These are phyloP conservation scores for Azorinus chamasolen DNA, from an alignment of 2,888 invertebrate genomes.

Conservation along the genomic window DNA sequence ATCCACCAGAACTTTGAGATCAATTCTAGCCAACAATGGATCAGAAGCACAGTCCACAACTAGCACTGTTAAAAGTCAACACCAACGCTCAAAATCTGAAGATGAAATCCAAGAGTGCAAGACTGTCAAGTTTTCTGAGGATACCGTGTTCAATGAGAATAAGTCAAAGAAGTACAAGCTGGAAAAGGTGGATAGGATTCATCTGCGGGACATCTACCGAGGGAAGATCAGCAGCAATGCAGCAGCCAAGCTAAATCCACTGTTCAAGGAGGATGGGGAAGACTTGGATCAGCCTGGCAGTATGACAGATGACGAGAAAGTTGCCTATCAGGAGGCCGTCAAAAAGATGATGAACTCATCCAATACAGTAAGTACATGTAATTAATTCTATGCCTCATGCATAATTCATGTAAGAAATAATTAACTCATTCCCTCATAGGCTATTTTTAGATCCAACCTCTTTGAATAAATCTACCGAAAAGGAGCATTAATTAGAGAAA, in stretches of 20 bases:
- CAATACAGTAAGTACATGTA: neutral
- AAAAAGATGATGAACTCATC: slow-evolving; percentile 47
- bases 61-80: slow-evolving; percentile 10
- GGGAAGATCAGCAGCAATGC: slow-evolving; percentile 63
- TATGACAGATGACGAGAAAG: slow-evolving; percentile 69
- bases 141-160: slow-evolving; percentile 76
- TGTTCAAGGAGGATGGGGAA: slow-evolving; percentile 66
- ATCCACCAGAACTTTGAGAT: slow-evolving; percentile 60
- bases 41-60: slow-evolving; percentile 11
- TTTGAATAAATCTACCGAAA: too few species aligned
- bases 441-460: too few species aligned
- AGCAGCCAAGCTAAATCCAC: slow-evolving; percentile 70
- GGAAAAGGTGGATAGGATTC: slow-evolving; percentile 65
- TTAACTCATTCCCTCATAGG: too few species aligned
- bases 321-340: slow-evolving; percentile 50
- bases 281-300: slow-evolving; percentile 37
- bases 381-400: neutral
- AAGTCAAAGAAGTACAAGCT: slow-evolving; percentile 72
- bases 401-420: too few species aligned
- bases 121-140: slow-evolving; percentile 74
- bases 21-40: slow-evolving; percentile 57
- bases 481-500: too few species aligned
- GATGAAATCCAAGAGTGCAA: slow-evolving; percentile 68
- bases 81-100: slow-evolving; percentile 15
- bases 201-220: slow-evolving; percentile 66